Evolutionary conservation across 2,113 vertebrate genomes (phyloP).

Genomic region (Caracal caracal): DNA sequence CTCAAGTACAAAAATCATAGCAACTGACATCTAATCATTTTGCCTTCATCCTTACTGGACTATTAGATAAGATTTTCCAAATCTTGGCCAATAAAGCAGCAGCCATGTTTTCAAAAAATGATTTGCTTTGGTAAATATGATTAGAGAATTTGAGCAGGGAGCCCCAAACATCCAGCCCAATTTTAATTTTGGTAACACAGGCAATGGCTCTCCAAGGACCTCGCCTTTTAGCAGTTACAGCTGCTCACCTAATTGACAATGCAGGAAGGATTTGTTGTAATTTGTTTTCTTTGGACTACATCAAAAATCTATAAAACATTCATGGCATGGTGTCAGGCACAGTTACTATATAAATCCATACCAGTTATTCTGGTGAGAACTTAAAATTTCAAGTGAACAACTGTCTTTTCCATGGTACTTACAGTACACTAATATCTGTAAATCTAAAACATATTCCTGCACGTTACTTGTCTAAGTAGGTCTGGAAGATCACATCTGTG

Average conservation of each 20-base stretch:
- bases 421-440: neutral
- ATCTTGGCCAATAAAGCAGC: constrained; percentile 55
- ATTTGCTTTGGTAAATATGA: constrained; percentile 59
- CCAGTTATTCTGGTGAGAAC: constrained; percentile 21
- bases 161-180: neutral
- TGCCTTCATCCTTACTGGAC: constrained; percentile 38
- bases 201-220: constrained; percentile 63
- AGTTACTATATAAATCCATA: neutral
- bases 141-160: constrained; percentile 37
- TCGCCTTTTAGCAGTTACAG: constrained; percentile 45
- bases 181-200: constrained; percentile 64
- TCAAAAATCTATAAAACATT: constrained; percentile 72
- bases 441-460: neutral
- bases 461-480: neutral
- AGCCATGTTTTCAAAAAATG: constrained; percentile 48
- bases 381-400: constrained; percentile 5
- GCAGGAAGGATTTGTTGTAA: constrained; percentile 3
- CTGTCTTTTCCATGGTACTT: neutral
- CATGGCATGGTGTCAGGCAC: constrained; percentile 4
- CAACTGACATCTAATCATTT: constrained; percentile 54
- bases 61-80: constrained; percentile 44
- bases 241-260: constrained; percentile 71
- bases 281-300: constrained; percentile 76
- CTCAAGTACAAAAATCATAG: neutral
- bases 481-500: neutral